These are phyloP conservation scores for Nothura maculosa DNA, from an alignment of 2,797 vertebrate genomes.

Conservation along the genomic window DNA sequence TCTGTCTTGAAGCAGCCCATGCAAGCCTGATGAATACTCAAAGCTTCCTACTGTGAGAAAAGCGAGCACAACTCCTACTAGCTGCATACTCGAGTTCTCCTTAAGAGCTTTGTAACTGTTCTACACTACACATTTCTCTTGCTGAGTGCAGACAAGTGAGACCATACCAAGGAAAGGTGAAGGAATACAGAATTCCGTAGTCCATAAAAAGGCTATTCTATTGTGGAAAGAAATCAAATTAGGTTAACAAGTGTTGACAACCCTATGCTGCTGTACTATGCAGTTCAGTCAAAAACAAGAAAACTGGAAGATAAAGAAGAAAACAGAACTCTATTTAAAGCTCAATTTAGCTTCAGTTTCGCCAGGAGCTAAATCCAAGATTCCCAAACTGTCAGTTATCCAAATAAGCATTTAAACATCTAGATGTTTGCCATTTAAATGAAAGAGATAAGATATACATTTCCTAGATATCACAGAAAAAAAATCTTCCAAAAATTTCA, in stretches of 20 bases:
- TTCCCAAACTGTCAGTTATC: background rate
- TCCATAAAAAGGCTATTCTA: background rate
- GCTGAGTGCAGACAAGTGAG: background rate
- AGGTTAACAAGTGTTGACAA: background rate
- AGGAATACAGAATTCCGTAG: background rate
- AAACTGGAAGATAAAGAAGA: too few species aligned
- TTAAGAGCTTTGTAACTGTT: background rate
- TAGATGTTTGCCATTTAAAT: background rate
- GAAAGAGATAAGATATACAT: background rate
- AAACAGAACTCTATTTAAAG: background rate
- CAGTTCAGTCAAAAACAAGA: background rate
- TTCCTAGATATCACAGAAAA: background rate
- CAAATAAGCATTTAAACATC: background rate
- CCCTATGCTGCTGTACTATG: accelerated
- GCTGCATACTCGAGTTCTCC: background rate
- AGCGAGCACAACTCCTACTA: background rate
- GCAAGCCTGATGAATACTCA: background rate
- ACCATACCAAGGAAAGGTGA: background rate
- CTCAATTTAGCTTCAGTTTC: background rate
- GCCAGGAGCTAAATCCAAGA: background rate
- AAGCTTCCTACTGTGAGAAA: background rate
- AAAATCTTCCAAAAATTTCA: background rate
- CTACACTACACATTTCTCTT: background rate
- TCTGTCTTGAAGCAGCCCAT: background rate
- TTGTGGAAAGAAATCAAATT: background rate